phyloP scores from a whole-genome alignment of 2,888 invertebrate genomes.

The Agonum fuliginosum region DNA sequence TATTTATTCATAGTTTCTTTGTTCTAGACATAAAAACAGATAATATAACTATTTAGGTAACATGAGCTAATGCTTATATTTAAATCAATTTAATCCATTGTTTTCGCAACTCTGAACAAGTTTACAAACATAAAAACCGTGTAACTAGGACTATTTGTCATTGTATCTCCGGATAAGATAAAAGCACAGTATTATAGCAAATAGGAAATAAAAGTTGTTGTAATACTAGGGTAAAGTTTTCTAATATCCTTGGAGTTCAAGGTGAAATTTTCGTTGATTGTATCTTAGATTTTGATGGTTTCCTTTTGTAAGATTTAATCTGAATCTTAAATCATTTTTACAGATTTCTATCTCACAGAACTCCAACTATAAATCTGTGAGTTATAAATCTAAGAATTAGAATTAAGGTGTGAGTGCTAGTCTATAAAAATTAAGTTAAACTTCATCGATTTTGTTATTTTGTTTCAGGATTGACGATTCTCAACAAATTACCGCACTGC shows the following conservation, averaged over 20 bases:
- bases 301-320: neutral
- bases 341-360: too few species aligned
- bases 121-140: slow-evolving; percentile 7
- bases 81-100: slow-evolving; percentile 9
- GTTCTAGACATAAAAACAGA: slow-evolving; percentile 18
- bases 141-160: slow-evolving; percentile 10
- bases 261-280: slow-evolving; percentile 3
- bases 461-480: too few species aligned
- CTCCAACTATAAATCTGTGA: too few species aligned
- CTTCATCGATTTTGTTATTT: too few species aligned
- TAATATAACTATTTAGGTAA: neutral
- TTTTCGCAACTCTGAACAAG: slow-evolving; percentile 2
- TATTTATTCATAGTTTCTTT: neutral
- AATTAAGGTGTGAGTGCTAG: too few species aligned
- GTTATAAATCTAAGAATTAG: too few species aligned
- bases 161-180: slow-evolving; percentile 9
- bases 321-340: neutral
- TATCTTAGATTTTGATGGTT: neutral
- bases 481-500: too few species aligned
- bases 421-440: too few species aligned
- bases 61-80: slow-evolving; percentile 24
- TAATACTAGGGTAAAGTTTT: neutral
- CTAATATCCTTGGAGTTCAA: slow-evolving; percentile 1
- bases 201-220: neutral
- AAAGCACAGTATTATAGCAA: slow-evolving; percentile 1